Conservation (phyloP, 1,140 invertebrate genomes). For the Pseudomyrmex concolor region DNA sequence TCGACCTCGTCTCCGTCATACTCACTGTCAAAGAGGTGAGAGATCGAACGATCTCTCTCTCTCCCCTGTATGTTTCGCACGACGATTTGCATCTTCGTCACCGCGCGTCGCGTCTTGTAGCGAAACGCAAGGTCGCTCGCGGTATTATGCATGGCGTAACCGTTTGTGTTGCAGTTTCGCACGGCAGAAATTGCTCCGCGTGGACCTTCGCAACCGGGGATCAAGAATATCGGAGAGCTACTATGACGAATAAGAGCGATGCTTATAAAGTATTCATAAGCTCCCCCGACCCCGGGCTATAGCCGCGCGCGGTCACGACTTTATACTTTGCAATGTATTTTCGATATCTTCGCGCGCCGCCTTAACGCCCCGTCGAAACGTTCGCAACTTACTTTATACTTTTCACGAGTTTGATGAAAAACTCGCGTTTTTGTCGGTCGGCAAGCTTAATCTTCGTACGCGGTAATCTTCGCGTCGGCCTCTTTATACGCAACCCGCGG, state of each 20-base stretch:
- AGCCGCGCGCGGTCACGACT: conserved; percentile 2
- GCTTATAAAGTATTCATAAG: conserved; percentile 63
- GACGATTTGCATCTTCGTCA: conserved; percentile 39
- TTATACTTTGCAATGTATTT: conserved; percentile 60
- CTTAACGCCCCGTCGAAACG: not conserved
- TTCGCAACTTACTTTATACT: conserved; percentile 46
- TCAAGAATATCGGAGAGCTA: conserved; percentile 27
- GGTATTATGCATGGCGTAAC: conserved; percentile 38
- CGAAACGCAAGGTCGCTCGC: conserved; percentile 32
- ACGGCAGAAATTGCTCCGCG: conserved; percentile 37
- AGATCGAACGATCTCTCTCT: conserved; percentile 44
- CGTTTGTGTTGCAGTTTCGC: conserved; percentile 32
- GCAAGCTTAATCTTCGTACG: conserved; percentile 39
- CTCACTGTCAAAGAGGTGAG: not conserved
- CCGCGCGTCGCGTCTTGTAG: not conserved
- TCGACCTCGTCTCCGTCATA: not conserved
- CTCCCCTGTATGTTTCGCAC: not conserved
- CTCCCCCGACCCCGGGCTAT: conserved; percentile 18
- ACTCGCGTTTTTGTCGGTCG: conserved; percentile 43
- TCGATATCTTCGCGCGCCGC: conserved; percentile 45
- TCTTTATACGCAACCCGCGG: conserved; percentile 1
- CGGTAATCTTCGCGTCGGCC: conserved; percentile 22
- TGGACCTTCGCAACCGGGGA: conserved; percentile 10
- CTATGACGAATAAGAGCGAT: conserved; percentile 56
- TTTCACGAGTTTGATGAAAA: conserved; percentile 56